Evolutionary conservation across 2,797 vertebrate genomes (phyloP).

Genomic region (Tapera naevia): DNA sequence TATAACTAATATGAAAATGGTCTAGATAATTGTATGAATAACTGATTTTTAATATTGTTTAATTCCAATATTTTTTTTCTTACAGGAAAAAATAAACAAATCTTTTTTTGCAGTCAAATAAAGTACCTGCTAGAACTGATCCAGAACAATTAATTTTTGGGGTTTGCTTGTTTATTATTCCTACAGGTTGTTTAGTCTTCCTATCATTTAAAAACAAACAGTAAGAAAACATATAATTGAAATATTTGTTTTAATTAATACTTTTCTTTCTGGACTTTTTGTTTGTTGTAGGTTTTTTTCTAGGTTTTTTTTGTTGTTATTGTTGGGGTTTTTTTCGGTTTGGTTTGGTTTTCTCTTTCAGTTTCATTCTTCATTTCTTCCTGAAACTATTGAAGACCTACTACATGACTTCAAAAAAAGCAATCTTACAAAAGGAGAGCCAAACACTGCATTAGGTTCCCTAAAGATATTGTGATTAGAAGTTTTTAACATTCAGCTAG

Average conservation of each 20-base stretch:
- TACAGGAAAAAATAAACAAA: not conserved
- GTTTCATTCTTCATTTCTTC: not conserved
- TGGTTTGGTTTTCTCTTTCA: fast-evolving
- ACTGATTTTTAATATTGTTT: not conserved
- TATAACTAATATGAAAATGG: not conserved
- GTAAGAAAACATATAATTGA: not conserved
- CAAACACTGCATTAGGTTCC: not conserved
- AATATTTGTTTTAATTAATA: not conserved
- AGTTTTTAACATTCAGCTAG: not conserved
- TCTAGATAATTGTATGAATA: not conserved
- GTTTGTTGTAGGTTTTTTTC: too few relatives aligned
- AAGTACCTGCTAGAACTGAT: not conserved
- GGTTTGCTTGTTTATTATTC: not conserved
- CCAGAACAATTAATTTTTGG: not conserved
- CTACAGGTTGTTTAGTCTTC: not conserved
- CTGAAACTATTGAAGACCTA: not conserved
- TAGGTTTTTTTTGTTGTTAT: too few relatives aligned
- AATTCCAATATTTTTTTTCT: not conserved
- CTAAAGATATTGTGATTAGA: not conserved
- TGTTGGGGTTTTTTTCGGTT: too few relatives aligned
- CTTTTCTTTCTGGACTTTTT: not conserved
- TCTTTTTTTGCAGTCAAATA: not conserved
- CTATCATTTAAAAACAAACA: not conserved
- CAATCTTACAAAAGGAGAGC: not conserved
- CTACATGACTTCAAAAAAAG: not conserved